Evolutionary conservation across 64 coral and sea anemone genomes (phyloP), one percentile per base, ranked within the genome.

Genomic region (Stichodactyla helianthus): DNA sequence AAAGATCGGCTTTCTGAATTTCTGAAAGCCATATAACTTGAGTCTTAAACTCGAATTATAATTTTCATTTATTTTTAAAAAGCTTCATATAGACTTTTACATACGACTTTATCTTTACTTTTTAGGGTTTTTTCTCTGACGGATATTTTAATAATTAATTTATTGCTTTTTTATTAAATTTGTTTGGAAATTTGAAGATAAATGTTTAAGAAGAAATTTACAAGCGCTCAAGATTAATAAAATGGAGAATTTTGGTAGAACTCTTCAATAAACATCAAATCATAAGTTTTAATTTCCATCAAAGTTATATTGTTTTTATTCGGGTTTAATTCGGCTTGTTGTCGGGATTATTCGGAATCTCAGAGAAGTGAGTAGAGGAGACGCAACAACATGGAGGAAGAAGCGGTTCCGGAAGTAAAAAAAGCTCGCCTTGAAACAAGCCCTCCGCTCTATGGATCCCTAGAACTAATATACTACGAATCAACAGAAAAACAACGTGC

Each of bases 391-490:
- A 95, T 95, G 93, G 86, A 83, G 77, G 90, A 92, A 25, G 54
- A 63, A 60, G 44, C 59, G 23, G 55, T 54, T 17, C 83, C 83
- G 83, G 83, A 84, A 84, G 83, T 84, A 22, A 84, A 84, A 61
- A 86, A 76, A 92, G 18, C 60, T 0, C 86, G 93, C 16, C 85
- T 55, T 15, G 76, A 86, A 13, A 77, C 55, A n/a, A 92, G 88
- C 57, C 94, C 94, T 64, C 91, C 94, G 4, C 13, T 85, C 16
- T 96, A 80, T 60, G 85, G 84, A 44, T 87, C 94, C 8, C 84
- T 96, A 13, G 91, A 93, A 19, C 76, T 92, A 64, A 83, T 97
- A 22, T 97, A 97, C 82, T 61, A 82, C 52, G 51, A 81, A 5
- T 81, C 78, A 52, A 54, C 78, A 19, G 52, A 81, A 81, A 81